Conservation (phyloP, 2,113 vertebrate genomes). For the Smithornis capensis region DNA sequence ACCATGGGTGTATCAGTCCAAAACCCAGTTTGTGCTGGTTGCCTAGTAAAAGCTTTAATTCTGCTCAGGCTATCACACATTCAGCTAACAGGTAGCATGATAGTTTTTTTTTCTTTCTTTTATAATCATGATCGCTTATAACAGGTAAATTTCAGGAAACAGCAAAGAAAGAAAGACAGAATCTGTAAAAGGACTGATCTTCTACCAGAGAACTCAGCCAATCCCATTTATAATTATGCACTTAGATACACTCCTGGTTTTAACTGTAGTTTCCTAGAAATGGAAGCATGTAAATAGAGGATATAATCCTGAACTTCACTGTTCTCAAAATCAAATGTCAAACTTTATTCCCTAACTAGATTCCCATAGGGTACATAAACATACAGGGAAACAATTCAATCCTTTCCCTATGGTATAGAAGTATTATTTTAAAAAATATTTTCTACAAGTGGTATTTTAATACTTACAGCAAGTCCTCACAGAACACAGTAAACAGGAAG, state of each 20-base stretch:
- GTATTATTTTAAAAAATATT: not conserved
- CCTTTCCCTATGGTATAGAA: not conserved
- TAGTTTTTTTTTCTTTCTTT: not conserved
- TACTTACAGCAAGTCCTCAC: not conserved
- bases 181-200: not conserved
- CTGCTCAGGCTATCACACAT: not conserved
- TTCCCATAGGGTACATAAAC: not conserved
- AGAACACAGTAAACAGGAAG: not conserved
- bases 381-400: not conserved
- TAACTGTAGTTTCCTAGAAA: not conserved
- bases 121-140: not conserved
- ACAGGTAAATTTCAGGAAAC: not conserved
- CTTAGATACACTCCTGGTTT: not conserved
- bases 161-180: not conserved
- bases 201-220: not conserved
- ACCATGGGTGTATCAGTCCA: not conserved
- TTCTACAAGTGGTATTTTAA: not conserved
- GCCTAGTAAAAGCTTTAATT: not conserved
- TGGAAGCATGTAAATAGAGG: not conserved
- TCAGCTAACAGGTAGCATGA: not conserved
- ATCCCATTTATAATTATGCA: not conserved
- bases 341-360: not conserved
- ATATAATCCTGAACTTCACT: not conserved
- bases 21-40: not conserved
- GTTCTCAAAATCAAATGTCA: not conserved